Base-by-base conservation (phyloP, 1,140 invertebrate species). In the Nixonia krombeini region DNA sequence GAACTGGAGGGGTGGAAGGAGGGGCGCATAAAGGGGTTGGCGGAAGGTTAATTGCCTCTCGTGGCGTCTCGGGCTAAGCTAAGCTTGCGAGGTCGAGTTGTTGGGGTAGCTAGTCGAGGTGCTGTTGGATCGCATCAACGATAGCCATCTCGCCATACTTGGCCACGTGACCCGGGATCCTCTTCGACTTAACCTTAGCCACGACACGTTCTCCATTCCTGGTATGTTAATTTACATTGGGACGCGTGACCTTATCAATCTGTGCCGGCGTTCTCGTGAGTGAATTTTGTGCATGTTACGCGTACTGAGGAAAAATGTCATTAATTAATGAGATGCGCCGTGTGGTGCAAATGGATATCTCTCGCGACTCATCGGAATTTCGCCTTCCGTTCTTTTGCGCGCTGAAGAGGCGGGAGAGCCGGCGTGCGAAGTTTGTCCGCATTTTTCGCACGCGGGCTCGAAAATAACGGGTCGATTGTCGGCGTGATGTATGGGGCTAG, bases 11-110 rank as follows among this genome's bases (percentile, higher is more conserved):
- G 44, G 31, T 45, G 37, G 23, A 33, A 33, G 17, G 37, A 53
- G 62, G 38, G 45, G 59, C 53, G 59, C 40, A 44, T 49, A 51
- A 42, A 38, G 33, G 63, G 47, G 53, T 49, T 73, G 76, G 67
- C 62, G 53, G 63, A 75, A 78, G 81, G 76, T 84, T 85, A 83
- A 83, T 83, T 85, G 80, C 75, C 81, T 81, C 78, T 81, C 77
- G 80, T 75, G 78, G 75, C 70, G 57, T 78, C 75, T 80, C 74
- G 58, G 62, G 63, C 72, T 78, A 71, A 75, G 70, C 69, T 72
- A 73, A 73, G 69, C 75, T 76, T 61, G 63, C 55, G 46, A 72
- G 42, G 41, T 37, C 53, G 50, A 63, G 59, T 62, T 59, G 64
- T 59, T 50, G 56, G 38, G 46, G 52, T 37, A 47, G 33, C 50